Conservation (phyloP, 1,140 invertebrate genomes). For the Pachyrhynchus sulphureomaculatus region DNA sequence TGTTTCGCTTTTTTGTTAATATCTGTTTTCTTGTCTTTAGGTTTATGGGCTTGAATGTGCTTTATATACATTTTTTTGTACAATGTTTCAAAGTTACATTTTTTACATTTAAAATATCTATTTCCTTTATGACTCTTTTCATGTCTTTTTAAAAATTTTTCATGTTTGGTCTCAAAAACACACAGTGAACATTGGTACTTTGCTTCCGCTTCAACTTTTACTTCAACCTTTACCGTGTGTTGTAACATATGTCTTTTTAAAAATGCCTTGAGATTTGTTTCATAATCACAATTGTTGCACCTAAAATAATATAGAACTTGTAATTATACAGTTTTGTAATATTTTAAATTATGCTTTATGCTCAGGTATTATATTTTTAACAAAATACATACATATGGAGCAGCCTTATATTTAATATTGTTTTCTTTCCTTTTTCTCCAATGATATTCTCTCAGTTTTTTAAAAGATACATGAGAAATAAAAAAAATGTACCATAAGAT, state of each 20-base stretch:
- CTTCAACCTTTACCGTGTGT: slow-evolving; percentile 18
- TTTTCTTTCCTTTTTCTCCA: too few species aligned
- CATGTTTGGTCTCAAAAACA: slow-evolving; percentile 21
- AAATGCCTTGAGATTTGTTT: slow-evolving; percentile 26
- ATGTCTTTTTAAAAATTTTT: slow-evolving; percentile 24
- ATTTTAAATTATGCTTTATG: too few species aligned
- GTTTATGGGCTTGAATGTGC: slow-evolving; percentile 15
- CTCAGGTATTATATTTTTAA: too few species aligned
- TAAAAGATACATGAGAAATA: too few species aligned
- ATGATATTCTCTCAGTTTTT: too few species aligned
- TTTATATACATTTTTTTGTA: slow-evolving; percentile 20
- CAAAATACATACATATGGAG: too few species aligned
- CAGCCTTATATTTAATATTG: too few species aligned
- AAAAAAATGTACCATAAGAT: too few species aligned
- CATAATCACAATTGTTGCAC: slow-evolving; percentile 25
- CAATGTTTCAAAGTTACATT: slow-evolving; percentile 22
- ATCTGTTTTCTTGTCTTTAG: not conserved
- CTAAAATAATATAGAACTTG: too few species aligned
- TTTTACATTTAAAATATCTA: slow-evolving; percentile 13
- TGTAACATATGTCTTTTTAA: slow-evolving; percentile 21
- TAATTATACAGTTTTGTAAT: too few species aligned
- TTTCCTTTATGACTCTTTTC: slow-evolving; percentile 12
- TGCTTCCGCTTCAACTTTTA: slow-evolving; percentile 5
- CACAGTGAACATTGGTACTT: slow-evolving; percentile 16
- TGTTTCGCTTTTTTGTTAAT: not conserved